Base-by-base conservation (phyloP, 2,888 invertebrate species). In the Mycalesis mineus region DNA sequence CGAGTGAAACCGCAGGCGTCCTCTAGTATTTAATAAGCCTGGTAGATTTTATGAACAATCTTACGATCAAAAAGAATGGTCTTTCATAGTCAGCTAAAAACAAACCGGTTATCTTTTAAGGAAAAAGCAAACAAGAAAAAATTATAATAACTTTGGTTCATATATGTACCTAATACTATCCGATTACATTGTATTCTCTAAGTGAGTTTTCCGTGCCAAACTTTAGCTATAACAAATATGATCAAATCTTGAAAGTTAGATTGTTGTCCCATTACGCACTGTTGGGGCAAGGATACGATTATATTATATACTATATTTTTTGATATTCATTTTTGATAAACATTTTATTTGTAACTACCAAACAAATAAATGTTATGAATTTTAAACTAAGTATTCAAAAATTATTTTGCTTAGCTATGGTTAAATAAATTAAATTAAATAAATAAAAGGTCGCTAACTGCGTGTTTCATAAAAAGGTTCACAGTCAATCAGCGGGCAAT, bases 171-270 rank as follows among this genome's bases (percentile, higher is more conserved):
- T 49, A 17, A 48, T 29, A 54, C 17, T 40, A 42, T 45, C 40
- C 49, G 44, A 61, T 56, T 53, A 47, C 28, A 40, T 52, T 31
- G 42, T 49, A 49, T 53, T 44, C 14, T 55, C 55, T 31, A 47
- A 33, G 45, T 36, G 42, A 55, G 41, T 50, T 58, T 56, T 44
- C 44, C 47, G 42, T 48, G 42, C 28, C 44, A 49, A 62, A 60
- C 51, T 62, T 60, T 52, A 22, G 39, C 55, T 33, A 60, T 60
- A 62, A 57, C 57, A 49, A 62, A 57, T 57, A 52, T 48, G 42
- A 62, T 60, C 55, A 60, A 49, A 60, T 60, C 55, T 57, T 53
- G 52, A 55, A 62, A 62, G 60, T 62, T 62, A 55, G 62, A 55
- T 60, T 62, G 60, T 53, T 58, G 52, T 50, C 48, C 57, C 56